These are phyloP conservation scores for Tamias sibiricus DNA, from an alignment of 2,113 vertebrate species.

Conservation along the genomic window DNA sequence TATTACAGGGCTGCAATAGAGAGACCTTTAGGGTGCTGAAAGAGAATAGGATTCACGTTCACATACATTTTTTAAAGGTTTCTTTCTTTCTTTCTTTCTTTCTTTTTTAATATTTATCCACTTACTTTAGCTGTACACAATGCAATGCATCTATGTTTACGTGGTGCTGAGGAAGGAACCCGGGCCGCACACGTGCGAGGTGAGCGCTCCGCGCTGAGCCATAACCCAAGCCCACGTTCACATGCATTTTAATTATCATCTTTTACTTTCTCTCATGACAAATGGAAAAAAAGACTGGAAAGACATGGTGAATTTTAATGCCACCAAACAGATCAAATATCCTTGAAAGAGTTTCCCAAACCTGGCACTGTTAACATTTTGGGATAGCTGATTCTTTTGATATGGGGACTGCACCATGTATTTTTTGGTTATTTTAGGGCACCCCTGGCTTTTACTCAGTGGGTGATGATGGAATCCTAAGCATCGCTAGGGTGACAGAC, in stretches of 20 bases:
- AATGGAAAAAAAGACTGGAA: fast-evolving
- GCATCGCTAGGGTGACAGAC: neutral
- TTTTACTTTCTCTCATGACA: neutral
- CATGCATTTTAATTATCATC: neutral
- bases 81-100: too few relatives aligned
- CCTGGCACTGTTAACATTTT: neutral
- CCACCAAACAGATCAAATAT: neutral
- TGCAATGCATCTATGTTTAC: too few relatives aligned
- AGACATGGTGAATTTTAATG: neutral
- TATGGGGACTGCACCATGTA: fast-evolving
- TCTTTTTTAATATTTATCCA: too few relatives aligned
- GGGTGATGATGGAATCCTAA: neutral
- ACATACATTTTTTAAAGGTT: neutral
- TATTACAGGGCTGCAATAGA: neutral
- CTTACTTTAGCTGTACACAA: too few relatives aligned
- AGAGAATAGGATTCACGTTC: neutral
- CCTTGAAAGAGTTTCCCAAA: neutral
- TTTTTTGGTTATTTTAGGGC: fast-evolving
- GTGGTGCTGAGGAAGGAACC: too few relatives aligned
- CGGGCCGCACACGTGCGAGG: too few relatives aligned
- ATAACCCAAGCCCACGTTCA: too few relatives aligned
- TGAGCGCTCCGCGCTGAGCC: too few relatives aligned
- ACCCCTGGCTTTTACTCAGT: too few relatives aligned
- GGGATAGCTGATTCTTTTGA: neutral
- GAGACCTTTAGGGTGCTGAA: neutral